These are phyloP conservation scores for Pantherophis guttatus DNA, from an alignment of 2,113 vertebrate genomes.

Conservation along the genomic window DNA sequence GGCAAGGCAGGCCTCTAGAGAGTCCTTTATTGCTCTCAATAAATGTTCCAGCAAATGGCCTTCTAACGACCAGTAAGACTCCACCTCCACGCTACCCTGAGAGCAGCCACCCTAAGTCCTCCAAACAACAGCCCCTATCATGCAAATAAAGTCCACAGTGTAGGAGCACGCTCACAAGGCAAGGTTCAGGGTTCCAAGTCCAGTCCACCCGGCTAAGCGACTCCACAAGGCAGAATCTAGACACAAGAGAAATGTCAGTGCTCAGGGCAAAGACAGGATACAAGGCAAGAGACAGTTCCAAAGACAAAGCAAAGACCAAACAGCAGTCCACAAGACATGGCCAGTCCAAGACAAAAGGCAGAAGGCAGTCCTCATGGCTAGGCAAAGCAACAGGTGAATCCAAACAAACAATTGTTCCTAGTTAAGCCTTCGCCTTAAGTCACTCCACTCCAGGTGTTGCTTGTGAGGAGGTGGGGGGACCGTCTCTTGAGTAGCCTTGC, in stretches of 20 bases:
- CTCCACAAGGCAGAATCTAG: background rate
- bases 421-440: background rate
- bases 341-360: background rate
- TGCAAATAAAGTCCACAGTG: background rate
- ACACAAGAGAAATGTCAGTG: background rate
- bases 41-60: background rate
- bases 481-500: background rate
- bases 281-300: background rate
- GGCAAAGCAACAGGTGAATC: background rate
- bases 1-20: background rate
- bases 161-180: background rate
- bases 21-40: background rate
- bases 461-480: background rate
- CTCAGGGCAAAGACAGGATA: background rate
- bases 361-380: background rate
- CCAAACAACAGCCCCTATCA: background rate
- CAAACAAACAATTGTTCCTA: background rate
- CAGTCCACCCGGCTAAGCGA: background rate
- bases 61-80: background rate
- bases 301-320: background rate
- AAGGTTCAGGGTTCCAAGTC: background rate
- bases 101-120: background rate
- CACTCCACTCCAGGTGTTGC: background rate
- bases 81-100: background rate
- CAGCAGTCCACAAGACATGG: background rate